Evolutionary conservation across 2,888 invertebrate genomes (phyloP), one percentile per base, ranked within the genome.

Genomic region (Troides oblongomaculatus): DNA sequence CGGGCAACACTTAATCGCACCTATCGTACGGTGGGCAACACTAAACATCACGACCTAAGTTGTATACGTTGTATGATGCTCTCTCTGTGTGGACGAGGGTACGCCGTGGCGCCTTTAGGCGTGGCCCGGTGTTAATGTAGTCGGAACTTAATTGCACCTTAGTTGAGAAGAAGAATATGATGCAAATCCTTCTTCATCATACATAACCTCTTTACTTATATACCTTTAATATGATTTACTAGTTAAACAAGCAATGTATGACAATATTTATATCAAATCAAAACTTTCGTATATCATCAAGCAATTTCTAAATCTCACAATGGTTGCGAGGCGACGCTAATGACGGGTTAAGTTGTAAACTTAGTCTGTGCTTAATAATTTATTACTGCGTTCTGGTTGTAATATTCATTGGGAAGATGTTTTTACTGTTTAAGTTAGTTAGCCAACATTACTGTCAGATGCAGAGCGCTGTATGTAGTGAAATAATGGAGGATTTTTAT

Each of bases 111-210:
- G 70, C 70, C 66, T 70, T 63, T 5, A 59, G 70, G 70, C 70
- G 70, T 70, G 70, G 66, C 53, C 39, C 63, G 50, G 66, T 63
- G 66, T 70, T 70, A 70, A 70, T 70, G 70, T 60, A 63, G 63
- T 66, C 70, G 59, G 59, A 56, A 25, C 63, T 63, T 66, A 63
- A 70, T 70, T 70, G 60, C 70, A 59, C 25, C 59, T 63, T 56
- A 43, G 63, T 23, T 25, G 17, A 21, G n/a, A 30, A 36, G 14
- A 69, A 36, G 17, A 50, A 39, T 14, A 23, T 62, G 69, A 56
- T 25, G 46, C 18, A 36, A 18, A 8, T 18, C n/a, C 18, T 21
- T 12, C 1, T 39, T 10, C 50, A 39, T 8, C 17, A 65, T 62
- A 62, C 69, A 62, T 65, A 43, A 23, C 62, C n/a, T 43, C 10